phyloP scores from a whole-genome alignment of 2,797 vertebrate species.

The Rhinogobio ventralis region DNA sequence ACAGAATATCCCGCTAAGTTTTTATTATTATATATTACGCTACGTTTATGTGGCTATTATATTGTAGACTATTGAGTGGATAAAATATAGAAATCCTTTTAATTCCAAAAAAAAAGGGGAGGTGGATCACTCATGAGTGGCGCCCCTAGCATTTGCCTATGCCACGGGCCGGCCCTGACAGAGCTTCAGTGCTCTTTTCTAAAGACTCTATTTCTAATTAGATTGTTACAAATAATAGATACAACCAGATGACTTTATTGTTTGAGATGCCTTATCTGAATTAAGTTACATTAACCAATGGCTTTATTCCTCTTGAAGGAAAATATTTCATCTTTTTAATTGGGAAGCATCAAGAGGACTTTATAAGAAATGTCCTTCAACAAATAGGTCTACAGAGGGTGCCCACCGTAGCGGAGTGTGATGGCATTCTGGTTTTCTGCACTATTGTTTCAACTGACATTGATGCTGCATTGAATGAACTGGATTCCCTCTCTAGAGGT shows the following conservation, averaged over 20 bases:
- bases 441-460: conserved; percentile 1
- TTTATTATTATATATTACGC: too few species aligned
- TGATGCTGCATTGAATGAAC: neutral
- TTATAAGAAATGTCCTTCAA: neutral
- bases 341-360: neutral
- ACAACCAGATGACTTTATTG: neutral
- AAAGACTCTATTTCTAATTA: neutral
- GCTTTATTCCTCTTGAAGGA: neutral
- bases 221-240: neutral
- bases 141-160: too few species aligned
- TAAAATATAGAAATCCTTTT: too few species aligned
- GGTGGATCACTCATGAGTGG: too few species aligned
- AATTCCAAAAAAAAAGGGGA: too few species aligned
- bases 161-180: too few species aligned
- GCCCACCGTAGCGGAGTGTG: neutral
- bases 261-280: neutral
- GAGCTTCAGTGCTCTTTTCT: neutral
- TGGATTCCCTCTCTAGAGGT: neutral
- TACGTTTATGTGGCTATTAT: too few species aligned
- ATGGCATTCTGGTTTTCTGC: conserved; percentile 5
- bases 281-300: neutral
- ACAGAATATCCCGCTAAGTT: too few species aligned
- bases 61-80: too few species aligned
- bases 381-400: neutral
- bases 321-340: neutral